These are phyloP conservation scores for Globia sparganii DNA, from an alignment of 2,888 invertebrate species.

Conservation along the genomic window DNA sequence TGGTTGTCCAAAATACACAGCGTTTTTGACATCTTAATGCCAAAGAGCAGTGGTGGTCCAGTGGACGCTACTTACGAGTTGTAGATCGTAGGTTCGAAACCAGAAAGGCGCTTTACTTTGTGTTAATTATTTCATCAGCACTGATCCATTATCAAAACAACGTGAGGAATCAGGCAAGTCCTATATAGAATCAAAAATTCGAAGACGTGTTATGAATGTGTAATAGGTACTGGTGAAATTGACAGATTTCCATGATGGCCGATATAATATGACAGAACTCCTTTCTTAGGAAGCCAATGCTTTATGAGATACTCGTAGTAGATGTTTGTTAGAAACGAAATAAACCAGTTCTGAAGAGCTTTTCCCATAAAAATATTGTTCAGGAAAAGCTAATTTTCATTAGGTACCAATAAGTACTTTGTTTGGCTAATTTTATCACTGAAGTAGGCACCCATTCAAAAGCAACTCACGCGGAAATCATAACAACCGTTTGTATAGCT, in stretches of 20 bases:
- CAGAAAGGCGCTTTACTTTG: no score
- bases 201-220: no score
- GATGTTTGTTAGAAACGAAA: background rate
- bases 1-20: background rate
- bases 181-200: no score
- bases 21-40: background rate
- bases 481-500: conserved; percentile 33
- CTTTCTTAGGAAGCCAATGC: background rate
- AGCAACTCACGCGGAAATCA: conserved; percentile 52
- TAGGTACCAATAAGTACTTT: background rate
- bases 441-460: conserved; percentile 29
- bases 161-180: no score
- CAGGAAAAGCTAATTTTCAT: background rate
- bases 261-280: background rate
- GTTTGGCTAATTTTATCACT: background rate
- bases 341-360: background rate
- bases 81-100: no score
- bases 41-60: no score
- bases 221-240: no score
- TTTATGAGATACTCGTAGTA: background rate
- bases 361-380: background rate
- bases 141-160: no score
- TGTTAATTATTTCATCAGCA: no score
- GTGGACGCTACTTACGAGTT: no score
- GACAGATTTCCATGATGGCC: background rate